Evolutionary conservation across 2,113 vertebrate genomes (phyloP).

Genomic region (Rhinogobius similis): DNA sequence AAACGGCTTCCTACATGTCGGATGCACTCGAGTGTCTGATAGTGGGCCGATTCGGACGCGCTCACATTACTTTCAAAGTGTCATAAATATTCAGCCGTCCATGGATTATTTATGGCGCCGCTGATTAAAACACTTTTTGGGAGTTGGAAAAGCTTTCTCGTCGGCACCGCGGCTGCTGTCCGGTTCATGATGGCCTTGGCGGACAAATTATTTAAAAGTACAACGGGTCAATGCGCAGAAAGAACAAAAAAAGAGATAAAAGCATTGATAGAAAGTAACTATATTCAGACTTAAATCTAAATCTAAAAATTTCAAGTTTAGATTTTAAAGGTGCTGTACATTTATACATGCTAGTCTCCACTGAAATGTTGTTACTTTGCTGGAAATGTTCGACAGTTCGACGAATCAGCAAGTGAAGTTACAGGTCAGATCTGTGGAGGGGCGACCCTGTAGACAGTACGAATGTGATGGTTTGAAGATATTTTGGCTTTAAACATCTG

Average conservation of each 20-base stretch:
- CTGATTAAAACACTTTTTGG: neutral
- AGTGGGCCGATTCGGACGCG: neutral
- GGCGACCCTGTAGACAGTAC: too few species aligned
- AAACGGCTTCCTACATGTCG: conserved; percentile 28
- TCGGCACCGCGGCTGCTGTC: neutral
- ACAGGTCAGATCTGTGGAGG: too few species aligned
- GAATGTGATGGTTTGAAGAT: too few species aligned
- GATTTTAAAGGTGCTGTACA: too few species aligned
- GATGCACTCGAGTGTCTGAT: neutral
- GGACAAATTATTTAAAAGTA: conserved; percentile 5
- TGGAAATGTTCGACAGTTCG: too few species aligned
- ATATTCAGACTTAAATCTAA: neutral
- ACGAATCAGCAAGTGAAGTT: too few species aligned
- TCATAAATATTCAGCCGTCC: neutral
- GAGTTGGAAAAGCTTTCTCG: conserved; percentile 5
- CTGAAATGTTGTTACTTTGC: too few species aligned
- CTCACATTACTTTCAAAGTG: neutral
- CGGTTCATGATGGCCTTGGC: neutral
- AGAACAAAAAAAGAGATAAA: neutral
- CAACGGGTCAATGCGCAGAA: neutral
- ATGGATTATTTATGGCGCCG: conserved; percentile 1
- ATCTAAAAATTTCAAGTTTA: too few species aligned
- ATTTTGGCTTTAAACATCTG: too few species aligned
- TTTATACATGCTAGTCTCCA: too few species aligned
- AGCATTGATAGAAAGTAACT: neutral